Percentiles rank a stretch among this genome's conserved stretches.
Conservation (phyloP, 2,797 vertebrate species). For the Sebastes goodei region DNA sequence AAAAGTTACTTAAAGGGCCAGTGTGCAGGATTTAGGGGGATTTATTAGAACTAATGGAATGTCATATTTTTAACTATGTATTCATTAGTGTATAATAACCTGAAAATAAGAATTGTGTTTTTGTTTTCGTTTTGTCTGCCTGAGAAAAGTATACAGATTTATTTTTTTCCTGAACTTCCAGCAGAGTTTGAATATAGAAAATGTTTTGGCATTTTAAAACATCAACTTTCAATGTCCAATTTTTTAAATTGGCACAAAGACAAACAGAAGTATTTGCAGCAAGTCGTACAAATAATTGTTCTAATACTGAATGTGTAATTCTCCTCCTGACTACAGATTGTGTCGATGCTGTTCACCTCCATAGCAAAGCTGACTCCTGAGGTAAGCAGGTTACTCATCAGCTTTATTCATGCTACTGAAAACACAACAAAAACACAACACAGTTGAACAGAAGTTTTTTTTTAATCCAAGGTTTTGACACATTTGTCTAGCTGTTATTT, state of each 20-base stretch:
- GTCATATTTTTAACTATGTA: no score
- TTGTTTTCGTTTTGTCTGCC: neutral
- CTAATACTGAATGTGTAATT: accelerated
- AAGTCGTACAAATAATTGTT: accelerated
- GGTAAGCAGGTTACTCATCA: conserved; percentile 77
- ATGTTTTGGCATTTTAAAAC: neutral
- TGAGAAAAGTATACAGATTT: neutral
- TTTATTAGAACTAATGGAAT: no score
- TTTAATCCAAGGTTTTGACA: neutral
- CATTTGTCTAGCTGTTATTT: neutral
- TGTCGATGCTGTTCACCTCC: conserved; percentile 99
- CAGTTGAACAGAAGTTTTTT: neutral
- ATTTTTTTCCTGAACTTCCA: neutral
- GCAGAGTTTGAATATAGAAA: neutral
- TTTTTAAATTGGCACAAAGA: neutral
- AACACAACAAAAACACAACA: neutral
- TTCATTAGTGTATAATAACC: no score
- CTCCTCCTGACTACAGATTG: conserved; percentile 83
- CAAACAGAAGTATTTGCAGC: neutral
- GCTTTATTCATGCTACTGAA: neutral
- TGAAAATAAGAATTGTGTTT: no score
- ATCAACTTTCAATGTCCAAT: neutral
- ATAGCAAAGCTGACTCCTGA: conserved; percentile 98
- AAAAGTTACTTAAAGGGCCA: neutral
- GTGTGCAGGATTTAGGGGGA: no score